A percentile compares a stretch with the other conserved stretches of the same genome.
phyloP scores from a whole-genome alignment of 2,113 vertebrate species.

The Pagrus major region DNA sequence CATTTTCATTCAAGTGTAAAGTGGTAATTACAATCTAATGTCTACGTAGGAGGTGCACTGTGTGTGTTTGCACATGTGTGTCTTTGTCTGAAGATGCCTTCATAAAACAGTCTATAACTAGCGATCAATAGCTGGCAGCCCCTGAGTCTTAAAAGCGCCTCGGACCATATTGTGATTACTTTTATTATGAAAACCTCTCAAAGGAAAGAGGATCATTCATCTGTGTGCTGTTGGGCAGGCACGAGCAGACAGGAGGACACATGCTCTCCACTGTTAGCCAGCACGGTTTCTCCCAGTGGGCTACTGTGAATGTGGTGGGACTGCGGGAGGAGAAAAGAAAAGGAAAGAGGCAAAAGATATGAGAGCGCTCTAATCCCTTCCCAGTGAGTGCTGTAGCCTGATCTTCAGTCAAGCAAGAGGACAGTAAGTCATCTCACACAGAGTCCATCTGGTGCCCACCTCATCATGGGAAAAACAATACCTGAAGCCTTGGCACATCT shows the following conservation, averaged over 20 bases:
- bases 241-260: slow-evolving; percentile 27
- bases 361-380: slow-evolving; percentile 20
- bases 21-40: not conserved
- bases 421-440: slow-evolving; percentile 40
- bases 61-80: not conserved
- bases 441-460: slow-evolving; percentile 54
- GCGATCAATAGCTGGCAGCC: slow-evolving; percentile 21
- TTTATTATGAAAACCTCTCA: slow-evolving; percentile 25
- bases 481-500: not conserved
- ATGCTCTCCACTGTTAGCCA: slow-evolving; percentile 24
- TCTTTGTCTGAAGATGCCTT: not conserved
- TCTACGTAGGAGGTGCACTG: not conserved
- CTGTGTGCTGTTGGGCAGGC: not conserved
- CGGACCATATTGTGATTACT: slow-evolving; percentile 21
- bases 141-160: slow-evolving; percentile 6
- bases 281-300: not conserved
- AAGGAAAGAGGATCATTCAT: slow-evolving; percentile 9
- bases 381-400: slow-evolving; percentile 7
- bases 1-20: not conserved
- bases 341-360: slow-evolving; percentile 22
- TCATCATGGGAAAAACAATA: slow-evolving; percentile 6
- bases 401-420: slow-evolving; percentile 39
- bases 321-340: slow-evolving; percentile 20
- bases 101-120: slow-evolving; percentile 15
- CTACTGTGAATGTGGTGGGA: slow-evolving; percentile 9